Conservation (phyloP, 2,797 vertebrate genomes). For the Ataeniobius toweri region DNA sequence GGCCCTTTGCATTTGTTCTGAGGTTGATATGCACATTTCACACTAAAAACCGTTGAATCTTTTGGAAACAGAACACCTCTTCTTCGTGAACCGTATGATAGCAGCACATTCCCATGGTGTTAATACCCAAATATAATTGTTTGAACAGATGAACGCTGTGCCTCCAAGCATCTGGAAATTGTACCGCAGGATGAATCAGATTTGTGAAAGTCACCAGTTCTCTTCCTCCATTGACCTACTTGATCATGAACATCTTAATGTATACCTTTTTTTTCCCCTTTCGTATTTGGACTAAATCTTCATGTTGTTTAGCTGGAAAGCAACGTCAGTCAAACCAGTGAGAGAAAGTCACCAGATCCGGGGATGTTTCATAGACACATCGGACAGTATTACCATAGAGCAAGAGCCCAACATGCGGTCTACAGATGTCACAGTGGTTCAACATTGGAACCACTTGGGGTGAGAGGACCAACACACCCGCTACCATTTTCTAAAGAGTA, state of each 20-base stretch:
- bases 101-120: neutral
- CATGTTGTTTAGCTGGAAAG: neutral
- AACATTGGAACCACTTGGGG: neutral
- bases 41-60: too few relatives aligned
- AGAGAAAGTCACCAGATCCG: neutral
- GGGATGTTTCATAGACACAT: neutral
- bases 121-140: neutral
- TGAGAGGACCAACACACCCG: neutral
- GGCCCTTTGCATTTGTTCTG: neutral
- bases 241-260: neutral
- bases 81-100: neutral
- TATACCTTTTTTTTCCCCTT: neutral
- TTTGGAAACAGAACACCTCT: neutral
- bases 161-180: neutral
- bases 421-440: neutral
- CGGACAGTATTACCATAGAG: neutral
- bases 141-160: neutral
- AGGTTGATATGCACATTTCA: neutral
- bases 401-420: neutral
- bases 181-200: neutral
- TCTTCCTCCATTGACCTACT: neutral
- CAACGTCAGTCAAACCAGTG: neutral
- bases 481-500: neutral
- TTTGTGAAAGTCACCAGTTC: neutral
- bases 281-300: neutral